These are phyloP conservation scores for Sebastes diaconus DNA, from an alignment of 2,797 vertebrate genomes.

Conservation along the genomic window DNA sequence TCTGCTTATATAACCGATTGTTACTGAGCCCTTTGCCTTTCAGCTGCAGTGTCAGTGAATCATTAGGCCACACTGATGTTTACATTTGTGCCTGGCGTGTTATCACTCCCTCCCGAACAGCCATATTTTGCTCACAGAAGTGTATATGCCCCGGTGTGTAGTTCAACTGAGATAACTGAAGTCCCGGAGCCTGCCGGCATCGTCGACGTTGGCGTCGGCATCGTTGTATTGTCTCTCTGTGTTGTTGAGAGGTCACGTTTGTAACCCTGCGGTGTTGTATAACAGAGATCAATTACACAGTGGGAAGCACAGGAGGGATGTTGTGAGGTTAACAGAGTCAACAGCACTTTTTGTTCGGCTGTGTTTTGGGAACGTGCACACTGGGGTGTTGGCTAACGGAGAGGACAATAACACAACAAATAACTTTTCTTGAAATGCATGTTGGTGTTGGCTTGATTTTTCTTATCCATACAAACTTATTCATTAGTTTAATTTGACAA, in stretches of 20 bases:
- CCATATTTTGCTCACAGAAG: neutral
- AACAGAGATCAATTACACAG: slow-evolving; percentile 67
- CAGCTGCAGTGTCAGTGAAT: slow-evolving; percentile 36
- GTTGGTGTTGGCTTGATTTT: neutral
- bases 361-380: slow-evolving; percentile 23
- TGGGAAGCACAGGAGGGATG: slow-evolving; percentile 24
- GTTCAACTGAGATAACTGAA: neutral
- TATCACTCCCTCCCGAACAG: neutral
- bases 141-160: neutral
- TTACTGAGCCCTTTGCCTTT: slow-evolving; percentile 44
- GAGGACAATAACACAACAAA: neutral
- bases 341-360: slow-evolving; percentile 10
- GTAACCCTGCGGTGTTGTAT: slow-evolving; percentile 58
- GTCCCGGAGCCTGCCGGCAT: neutral
- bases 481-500: neutral
- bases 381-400: neutral
- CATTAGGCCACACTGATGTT: slow-evolving; percentile 21
- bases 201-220: neutral
- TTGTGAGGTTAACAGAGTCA: slow-evolving; percentile 12
- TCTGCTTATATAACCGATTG: slow-evolving; percentile 56
- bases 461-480: neutral
- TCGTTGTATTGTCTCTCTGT: neutral
- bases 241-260: slow-evolving; percentile 42
- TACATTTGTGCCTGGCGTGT: slow-evolving; percentile 32
- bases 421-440: neutral